These are phyloP conservation scores for Nixonia krombeini DNA, from an alignment of 1,140 invertebrate genomes.

Conservation along the genomic window DNA sequence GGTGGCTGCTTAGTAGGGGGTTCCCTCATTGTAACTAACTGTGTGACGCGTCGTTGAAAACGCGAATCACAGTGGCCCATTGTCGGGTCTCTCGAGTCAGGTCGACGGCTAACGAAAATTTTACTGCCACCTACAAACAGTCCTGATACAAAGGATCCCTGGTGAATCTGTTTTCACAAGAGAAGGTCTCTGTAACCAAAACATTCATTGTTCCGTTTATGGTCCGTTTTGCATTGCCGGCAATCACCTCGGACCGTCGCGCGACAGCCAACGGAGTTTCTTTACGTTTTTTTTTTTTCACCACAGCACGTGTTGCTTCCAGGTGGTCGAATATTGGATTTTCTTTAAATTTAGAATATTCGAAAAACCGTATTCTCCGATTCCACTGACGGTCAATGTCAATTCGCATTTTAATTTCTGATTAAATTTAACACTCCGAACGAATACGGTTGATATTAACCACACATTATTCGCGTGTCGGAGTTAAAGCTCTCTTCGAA, in stretches of 20 bases:
- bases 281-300: slow-evolving; percentile 10
- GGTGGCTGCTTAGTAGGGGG: slow-evolving; percentile 47
- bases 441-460: too few relatives aligned
- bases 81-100: not conserved
- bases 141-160: slow-evolving; percentile 23
- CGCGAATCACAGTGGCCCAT: slow-evolving; percentile 24
- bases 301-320: slow-evolving; percentile 28
- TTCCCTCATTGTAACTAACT: slow-evolving; percentile 45
- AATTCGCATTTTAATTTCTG: too few relatives aligned
- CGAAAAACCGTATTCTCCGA: slow-evolving; percentile 4
- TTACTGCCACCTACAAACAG: slow-evolving; percentile 42
- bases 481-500: too few relatives aligned
- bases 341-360: not conserved
- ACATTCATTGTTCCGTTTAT: slow-evolving; percentile 60
- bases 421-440: too few relatives aligned
- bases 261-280: slow-evolving; percentile 14
- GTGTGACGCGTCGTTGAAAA: slow-evolving; percentile 42
- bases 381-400: too few relatives aligned
- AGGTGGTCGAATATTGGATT: slow-evolving; percentile 29
- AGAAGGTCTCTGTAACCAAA: slow-evolving; percentile 47
- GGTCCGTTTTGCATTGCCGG: slow-evolving; percentile 55
- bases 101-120: not conserved
- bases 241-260: slow-evolving; percentile 36
- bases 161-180: slow-evolving; percentile 41
- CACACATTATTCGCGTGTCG: too few relatives aligned